Percentiles rank a stretch among this genome's conserved stretches.
Evolutionary conservation across 2,113 vertebrate species (phyloP).

Genomic region (Poeciliopsis turrubarensis): DNA sequence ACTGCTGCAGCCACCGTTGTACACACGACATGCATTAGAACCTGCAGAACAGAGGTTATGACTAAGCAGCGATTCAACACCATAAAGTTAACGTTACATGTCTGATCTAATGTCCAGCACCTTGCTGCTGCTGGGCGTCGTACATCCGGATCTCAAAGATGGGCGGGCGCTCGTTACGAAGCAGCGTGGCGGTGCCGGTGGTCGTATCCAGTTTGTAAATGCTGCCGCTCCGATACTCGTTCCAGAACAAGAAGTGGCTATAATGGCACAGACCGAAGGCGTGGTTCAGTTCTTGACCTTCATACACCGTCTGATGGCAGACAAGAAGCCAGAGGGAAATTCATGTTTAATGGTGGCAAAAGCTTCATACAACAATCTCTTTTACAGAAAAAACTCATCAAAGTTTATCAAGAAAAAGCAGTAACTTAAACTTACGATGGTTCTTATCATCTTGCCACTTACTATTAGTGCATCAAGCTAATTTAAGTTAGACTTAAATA

Average conservation of each 20-base stretch:
- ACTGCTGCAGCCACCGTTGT: slow-evolving; percentile 96
- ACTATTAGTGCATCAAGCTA: not conserved
- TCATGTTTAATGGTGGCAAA: slow-evolving; percentile 13
- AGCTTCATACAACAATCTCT: not conserved
- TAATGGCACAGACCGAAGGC: slow-evolving; percentile 98
- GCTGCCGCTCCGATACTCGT: slow-evolving; percentile 95
- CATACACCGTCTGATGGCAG: slow-evolving; percentile 88
- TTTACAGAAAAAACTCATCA: not conserved
- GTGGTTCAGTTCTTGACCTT: slow-evolving; percentile 93
- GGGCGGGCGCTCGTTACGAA: slow-evolving; percentile 93
- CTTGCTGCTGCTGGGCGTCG: slow-evolving; percentile 90
- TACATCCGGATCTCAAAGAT: slow-evolving; percentile 99
- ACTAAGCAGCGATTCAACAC: not conserved
- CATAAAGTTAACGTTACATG: not conserved
- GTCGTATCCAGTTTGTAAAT: slow-evolving; percentile 92
- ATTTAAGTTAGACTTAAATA: not conserved
- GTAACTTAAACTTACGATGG: not conserved
- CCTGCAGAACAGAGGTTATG: slow-evolving; percentile 69
- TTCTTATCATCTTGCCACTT: too few relatives aligned
- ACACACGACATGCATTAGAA: slow-evolving; percentile 89
- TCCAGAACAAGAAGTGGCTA: slow-evolving; percentile 95
- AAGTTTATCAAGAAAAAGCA: slow-evolving; percentile 3
- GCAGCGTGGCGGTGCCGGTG: slow-evolving; percentile 83
- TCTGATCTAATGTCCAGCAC: slow-evolving; percentile 14
- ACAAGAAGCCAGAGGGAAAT: not conserved